These are phyloP conservation scores for Chroicocephalus ridibundus DNA, from an alignment of 2,113 vertebrate species.

Conservation along the genomic window DNA sequence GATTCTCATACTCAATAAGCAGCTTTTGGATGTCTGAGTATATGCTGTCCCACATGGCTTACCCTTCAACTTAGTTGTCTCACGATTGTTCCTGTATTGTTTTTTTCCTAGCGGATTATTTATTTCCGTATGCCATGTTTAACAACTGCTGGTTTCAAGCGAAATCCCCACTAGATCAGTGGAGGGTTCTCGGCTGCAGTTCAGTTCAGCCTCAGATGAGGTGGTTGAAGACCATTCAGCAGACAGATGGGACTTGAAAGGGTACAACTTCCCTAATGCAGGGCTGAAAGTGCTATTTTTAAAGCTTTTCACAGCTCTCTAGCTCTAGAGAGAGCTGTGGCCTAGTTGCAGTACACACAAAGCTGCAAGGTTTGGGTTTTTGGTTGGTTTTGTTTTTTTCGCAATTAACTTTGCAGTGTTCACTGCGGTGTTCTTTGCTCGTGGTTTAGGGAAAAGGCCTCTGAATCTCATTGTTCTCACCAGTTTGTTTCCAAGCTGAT, in stretches of 20 bases:
- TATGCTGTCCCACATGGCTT: background rate
- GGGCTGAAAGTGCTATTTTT: background rate
- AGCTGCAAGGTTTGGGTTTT: background rate
- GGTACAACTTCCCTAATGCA: fast-evolving
- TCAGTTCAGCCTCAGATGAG: background rate
- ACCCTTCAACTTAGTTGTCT: background rate
- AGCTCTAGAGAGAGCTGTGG: background rate
- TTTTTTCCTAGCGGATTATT: background rate
- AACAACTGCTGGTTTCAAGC: background rate
- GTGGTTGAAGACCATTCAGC: background rate
- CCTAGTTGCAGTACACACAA: background rate
- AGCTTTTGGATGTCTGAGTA: background rate
- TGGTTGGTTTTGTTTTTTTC: too few species aligned
- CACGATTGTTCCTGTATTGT: background rate
- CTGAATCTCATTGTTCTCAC: background rate
- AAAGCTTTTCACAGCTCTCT: background rate
- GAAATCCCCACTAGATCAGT: background rate
- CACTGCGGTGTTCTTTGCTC: background rate
- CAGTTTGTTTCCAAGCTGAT: background rate
- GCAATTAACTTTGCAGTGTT: background rate
- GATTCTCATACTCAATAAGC: background rate
- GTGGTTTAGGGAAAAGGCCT: background rate
- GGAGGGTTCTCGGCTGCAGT: background rate
- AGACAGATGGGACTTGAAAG: background rate
- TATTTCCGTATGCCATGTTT: background rate